Evolutionary conservation across 2,888 invertebrate species (phyloP), one percentile per base, ranked within the genome.

Genomic region (Trachelus stipa): DNA sequence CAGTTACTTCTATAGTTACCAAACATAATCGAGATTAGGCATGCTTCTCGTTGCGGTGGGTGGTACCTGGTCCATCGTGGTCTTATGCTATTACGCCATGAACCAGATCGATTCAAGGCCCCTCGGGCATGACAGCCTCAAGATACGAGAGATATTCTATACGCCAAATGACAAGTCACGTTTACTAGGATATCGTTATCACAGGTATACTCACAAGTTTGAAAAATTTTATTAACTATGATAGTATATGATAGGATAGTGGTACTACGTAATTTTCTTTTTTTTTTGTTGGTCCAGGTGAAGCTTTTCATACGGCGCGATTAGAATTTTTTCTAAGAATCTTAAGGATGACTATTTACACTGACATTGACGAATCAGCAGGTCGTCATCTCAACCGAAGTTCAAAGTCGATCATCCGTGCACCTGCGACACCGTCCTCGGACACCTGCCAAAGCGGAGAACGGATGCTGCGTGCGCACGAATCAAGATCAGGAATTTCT

Each of bases 21-120:
- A 79, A 79, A 77, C 77, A 40, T 30, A 73, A 35, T 73, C 69
- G 74, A 78, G 78, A 76, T 78, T 78, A 75, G 79, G 79, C 76
- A 68, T 73, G 79, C 78, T 76, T 79, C 76, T 79, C 79, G 74
- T 74, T 77, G 35, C 81, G 79, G 82, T 83, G 82, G 83, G 83
- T 83, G 83, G 83, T 82, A 78, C 79, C 76, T 81, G 80, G 79
- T 79, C 82, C 82, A 81, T 81, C 80, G 80, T 73, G 71, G 71
- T 34, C 33, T 75, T 74, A 56, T 9, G 56, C 69, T 68, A 35
- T 78, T 78, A 78, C 78, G 78, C 71, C 78, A 78, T 76, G 73
- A 56, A 35, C 78, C 56, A 78, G 30, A 78, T 71, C 76, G 78
- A 78, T 78, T 78, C 78, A 78, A 78, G 78, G 78, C 76, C 76